Percentiles rank a stretch among this genome's conserved stretches.
Conservation (phyloP, 2,113 vertebrate genomes). For the Coptodon bakossiorum region DNA sequence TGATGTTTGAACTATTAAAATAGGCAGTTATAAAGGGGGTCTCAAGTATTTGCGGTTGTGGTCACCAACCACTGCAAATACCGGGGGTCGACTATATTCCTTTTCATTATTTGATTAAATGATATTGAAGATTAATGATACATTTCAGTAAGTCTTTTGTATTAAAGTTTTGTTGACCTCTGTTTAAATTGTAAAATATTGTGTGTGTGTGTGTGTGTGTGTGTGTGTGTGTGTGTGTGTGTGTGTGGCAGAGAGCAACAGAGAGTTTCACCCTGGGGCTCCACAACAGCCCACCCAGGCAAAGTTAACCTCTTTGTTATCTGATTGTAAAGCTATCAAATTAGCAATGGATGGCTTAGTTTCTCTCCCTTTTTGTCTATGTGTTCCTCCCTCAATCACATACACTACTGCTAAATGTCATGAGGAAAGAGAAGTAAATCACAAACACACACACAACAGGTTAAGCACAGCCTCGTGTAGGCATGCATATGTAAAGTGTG, state of each 20-base stretch:
- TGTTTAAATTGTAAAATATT: background rate
- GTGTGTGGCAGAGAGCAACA: background rate
- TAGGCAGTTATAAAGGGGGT: background rate
- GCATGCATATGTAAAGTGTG: background rate
- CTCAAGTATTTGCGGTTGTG: background rate
- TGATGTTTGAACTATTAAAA: background rate
- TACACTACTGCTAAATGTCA: slow-evolving; percentile 27
- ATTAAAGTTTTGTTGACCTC: background rate
- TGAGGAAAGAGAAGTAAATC: background rate
- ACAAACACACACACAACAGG: background rate
- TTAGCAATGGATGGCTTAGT: slow-evolving; percentile 61
- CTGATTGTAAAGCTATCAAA: slow-evolving; percentile 67
- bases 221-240: background rate
- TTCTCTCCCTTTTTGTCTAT: slow-evolving; percentile 33
- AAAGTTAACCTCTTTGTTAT: slow-evolving; percentile 73
- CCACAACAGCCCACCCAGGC: slow-evolving; percentile 66
- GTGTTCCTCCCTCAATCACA: slow-evolving; percentile 11
- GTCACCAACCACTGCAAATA: background rate
- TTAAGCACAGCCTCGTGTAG: background rate
- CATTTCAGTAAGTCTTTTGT: background rate
- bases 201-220: background rate
- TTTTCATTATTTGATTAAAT: background rate
- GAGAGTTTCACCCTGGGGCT: slow-evolving; percentile 1
- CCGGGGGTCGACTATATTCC: background rate
- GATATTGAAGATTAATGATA: background rate